These are phyloP conservation scores for Arenaria interpres DNA, from an alignment of 2,113 vertebrate species.

Conservation along the genomic window DNA sequence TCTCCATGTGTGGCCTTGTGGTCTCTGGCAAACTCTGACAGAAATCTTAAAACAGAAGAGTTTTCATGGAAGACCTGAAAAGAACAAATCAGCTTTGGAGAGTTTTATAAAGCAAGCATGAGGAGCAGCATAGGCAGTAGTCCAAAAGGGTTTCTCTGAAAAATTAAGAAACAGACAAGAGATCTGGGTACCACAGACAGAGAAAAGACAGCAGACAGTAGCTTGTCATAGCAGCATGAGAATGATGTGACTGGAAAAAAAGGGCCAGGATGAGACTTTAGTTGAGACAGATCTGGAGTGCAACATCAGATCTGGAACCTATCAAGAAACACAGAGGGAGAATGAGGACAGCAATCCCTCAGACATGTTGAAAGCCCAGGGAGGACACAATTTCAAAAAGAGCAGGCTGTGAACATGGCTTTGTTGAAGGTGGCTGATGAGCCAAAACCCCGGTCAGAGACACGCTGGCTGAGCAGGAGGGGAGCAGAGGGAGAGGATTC, in stretches of 20 bases:
- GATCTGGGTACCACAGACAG: neutral
- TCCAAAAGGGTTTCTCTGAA: neutral
- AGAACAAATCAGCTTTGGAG: neutral
- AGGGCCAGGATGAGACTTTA: neutral
- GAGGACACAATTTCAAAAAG: neutral
- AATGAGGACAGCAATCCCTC: neutral
- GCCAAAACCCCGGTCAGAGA: neutral
- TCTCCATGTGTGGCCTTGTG: neutral
- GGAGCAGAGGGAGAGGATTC: neutral
- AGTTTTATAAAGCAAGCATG: neutral
- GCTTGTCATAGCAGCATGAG: neutral
- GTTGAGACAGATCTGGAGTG: neutral
- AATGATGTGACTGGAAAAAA: neutral
- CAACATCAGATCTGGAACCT: slow-evolving; percentile 23
- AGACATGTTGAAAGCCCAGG: slow-evolving; percentile 33
- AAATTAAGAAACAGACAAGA: neutral
- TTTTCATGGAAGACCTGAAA: neutral
- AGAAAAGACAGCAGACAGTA: neutral
- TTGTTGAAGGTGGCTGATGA: neutral
- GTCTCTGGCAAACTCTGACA: neutral
- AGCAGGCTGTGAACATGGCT: slow-evolving; percentile 34
- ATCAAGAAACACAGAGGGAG: neutral
- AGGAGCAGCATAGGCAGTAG: neutral
- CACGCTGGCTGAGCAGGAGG: neutral
- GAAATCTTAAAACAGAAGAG: neutral